Evolutionary conservation across 2,888 invertebrate species (phyloP), one percentile per base, ranked within the genome.

Genomic region (Cheilosia scutellata): DNA sequence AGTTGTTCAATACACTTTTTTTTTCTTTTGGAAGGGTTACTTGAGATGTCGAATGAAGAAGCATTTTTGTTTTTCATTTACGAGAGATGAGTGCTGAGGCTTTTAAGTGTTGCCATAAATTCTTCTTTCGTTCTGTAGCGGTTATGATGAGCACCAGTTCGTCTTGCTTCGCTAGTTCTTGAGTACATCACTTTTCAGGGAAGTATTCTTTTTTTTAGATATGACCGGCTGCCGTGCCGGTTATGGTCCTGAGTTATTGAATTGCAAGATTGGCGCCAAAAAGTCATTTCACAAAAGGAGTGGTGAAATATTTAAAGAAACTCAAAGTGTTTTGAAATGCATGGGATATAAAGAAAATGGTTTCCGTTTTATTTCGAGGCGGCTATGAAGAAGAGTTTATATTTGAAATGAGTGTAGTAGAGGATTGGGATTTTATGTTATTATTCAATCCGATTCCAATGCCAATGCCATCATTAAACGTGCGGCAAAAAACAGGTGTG

Each of bases 51-150:
- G 53, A 71, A 20, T 13, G 42, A 42, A 68, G 63, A 66, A 74
- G 31, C 44, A 63, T 44, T 5, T 5, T 25, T 49, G 20, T 25
- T 49, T 79, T 79, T 76, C 65, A 79, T 79, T 71, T 70, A 60
- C 55, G 58, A 51, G 65, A 62, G 65, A 79, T 70, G 79, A 84
- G 57, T 70, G 68, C 57, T 65, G 51, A 53, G 62, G 63, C 74
- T 75, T 78, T 79, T 78, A 84, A 79, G 79, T 75, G 79, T 79
- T 79, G 75, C 75, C 75, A 84, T 79, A 79, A 84, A 84, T 84
- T 79, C 79, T 70, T 65, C 58, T 58, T 76, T 66, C 70, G 58
- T 63, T 79, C 51, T 63, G 75, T 58, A 65, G 79, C 47, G 71
- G 79, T 79, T 76, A 79, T 84, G 75, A 84, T 84, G 79, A 70